phyloP scores from a whole-genome alignment of 2,113 vertebrate species.

The Sturnira hondurensis region DNA sequence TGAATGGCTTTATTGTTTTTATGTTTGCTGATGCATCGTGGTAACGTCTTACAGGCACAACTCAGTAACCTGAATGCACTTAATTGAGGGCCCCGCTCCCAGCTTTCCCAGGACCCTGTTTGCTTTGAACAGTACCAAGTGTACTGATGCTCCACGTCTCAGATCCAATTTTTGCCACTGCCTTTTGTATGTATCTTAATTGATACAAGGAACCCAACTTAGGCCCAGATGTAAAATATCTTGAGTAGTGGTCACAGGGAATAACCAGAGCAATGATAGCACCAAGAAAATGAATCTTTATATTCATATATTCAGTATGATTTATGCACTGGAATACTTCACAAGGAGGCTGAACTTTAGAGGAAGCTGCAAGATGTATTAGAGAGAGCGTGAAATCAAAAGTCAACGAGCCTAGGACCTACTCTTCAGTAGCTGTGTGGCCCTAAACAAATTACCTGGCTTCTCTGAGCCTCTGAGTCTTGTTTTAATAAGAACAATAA shows the following conservation, averaged over 20 bases:
- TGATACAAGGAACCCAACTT: not conserved
- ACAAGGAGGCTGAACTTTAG: not conserved
- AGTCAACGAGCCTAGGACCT: not conserved
- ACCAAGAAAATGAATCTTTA: not conserved
- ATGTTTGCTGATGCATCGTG: not conserved
- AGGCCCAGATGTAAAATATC: not conserved
- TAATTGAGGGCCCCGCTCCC: not conserved
- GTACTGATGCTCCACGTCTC: not conserved
- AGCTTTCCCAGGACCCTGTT: not conserved
- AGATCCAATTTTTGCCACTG: too few species aligned
- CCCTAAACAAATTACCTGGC: not conserved
- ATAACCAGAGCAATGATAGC: not conserved
- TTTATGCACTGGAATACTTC: not conserved
- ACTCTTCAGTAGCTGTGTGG: not conserved
- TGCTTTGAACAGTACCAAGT: not conserved
- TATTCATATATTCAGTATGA: not conserved
- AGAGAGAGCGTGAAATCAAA: not conserved
- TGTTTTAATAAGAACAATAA: not conserved
- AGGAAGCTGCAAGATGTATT: not conserved
- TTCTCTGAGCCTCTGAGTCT: not conserved
- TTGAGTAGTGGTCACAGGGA: not conserved
- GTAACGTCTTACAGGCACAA: not conserved
- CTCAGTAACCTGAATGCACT: not conserved
- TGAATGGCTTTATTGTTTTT: slow-evolving; percentile 59
- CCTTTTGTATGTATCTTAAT: not conserved